These are phyloP conservation scores for Sweltsa coloradensis DNA, from an alignment of 1,140 invertebrate species.

Conservation along the genomic window DNA sequence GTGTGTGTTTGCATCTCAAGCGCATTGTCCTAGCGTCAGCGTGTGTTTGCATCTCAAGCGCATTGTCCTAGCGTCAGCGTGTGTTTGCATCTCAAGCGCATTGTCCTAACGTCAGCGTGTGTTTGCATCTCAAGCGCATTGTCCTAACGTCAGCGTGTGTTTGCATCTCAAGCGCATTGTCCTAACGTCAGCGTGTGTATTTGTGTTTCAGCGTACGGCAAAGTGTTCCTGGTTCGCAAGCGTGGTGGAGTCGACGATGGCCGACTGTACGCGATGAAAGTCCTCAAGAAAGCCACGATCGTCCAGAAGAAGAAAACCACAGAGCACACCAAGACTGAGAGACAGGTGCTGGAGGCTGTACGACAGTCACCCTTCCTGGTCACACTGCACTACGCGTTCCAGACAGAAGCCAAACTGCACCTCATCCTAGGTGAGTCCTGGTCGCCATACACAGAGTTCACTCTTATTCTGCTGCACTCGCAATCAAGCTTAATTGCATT, in stretches of 20 bases:
- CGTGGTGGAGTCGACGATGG: slow-evolving; percentile 62
- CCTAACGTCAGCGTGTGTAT: not conserved
- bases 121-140: too few relatives aligned
- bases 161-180: too few relatives aligned
- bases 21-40: too few relatives aligned
- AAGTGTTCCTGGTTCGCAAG: slow-evolving; percentile 86
- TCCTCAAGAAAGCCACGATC: slow-evolving; percentile 80
- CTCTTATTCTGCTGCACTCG: too few relatives aligned
- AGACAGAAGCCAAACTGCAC: slow-evolving; percentile 83
- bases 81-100: too few relatives aligned
- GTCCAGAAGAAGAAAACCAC: slow-evolving; percentile 87
- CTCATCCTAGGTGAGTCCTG: slow-evolving; percentile 71
- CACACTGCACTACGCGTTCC: slow-evolving; percentile 88
- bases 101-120: too few relatives aligned
- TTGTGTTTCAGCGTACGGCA: slow-evolving; percentile 76
- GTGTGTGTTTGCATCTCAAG: too few relatives aligned
- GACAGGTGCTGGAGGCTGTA: slow-evolving; percentile 79
- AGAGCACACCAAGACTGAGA: slow-evolving; percentile 84
- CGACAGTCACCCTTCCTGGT: slow-evolving; percentile 82
- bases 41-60: too few relatives aligned
- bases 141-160: too few relatives aligned
- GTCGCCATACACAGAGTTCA: too few relatives aligned
- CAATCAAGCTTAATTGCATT: too few relatives aligned
- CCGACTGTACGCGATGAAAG: slow-evolving; percentile 88
- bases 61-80: too few relatives aligned